These are phyloP conservation scores for Sebastes nivosus DNA, from an alignment of 2,797 vertebrate genomes.

Conservation along the genomic window DNA sequence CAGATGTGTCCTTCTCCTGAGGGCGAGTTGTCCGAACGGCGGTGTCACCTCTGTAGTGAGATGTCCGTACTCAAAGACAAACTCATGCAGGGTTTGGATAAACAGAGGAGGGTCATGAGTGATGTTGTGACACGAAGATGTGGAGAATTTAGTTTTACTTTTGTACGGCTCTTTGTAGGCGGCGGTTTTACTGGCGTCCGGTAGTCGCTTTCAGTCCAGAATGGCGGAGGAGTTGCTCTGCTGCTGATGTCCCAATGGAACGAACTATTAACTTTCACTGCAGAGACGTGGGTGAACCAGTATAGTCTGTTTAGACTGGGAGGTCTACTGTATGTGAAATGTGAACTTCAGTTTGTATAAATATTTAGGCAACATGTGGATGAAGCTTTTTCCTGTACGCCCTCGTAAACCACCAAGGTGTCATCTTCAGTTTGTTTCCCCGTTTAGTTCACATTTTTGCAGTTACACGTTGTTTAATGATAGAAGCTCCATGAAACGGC, in stretches of 20 bases:
- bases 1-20: not conserved
- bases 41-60: slow-evolving; percentile 17
- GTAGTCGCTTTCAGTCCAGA: no score
- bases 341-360: not conserved
- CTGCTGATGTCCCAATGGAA: no score
- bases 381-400: not conserved
- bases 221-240: no score
- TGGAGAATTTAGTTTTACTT: no score
- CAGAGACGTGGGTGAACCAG: not conserved
- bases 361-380: not conserved
- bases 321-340: not conserved
- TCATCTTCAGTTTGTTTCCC: not conserved
- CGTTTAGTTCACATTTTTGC: not conserved
- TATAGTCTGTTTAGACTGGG: not conserved
- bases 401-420: not conserved
- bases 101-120: not conserved
- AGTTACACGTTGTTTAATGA: not conserved
- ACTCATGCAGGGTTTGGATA: slow-evolving; percentile 8
- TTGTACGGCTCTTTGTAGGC: no score
- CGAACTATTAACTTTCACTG: no score
- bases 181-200: no score
- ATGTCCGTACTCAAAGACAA: not conserved
- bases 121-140: not conserved
- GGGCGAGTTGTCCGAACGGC: not conserved
- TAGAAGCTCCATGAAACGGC: not conserved